A percentile compares a stretch with the other conserved stretches of the same genome.
phyloP scores from a whole-genome alignment of 2,888 invertebrate genomes.

The Pachydiplax longipennis region DNA sequence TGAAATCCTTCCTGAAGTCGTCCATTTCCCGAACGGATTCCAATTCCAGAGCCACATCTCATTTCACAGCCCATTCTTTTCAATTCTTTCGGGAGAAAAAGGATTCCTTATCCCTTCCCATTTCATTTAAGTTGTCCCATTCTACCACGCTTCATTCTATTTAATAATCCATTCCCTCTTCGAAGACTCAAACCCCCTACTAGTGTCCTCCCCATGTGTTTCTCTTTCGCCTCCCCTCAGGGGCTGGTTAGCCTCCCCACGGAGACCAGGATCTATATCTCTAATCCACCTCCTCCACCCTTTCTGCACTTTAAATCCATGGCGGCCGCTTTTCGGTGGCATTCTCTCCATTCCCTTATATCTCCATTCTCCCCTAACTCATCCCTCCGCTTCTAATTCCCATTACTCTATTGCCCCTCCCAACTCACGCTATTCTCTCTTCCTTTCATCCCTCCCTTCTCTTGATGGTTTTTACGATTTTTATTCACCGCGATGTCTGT shows the following conservation, averaged over 20 bases:
- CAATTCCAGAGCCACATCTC: slow-evolving; percentile 36
- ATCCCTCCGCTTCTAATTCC: not conserved
- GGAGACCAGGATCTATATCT: not conserved
- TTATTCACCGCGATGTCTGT: not conserved
- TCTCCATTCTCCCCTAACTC: not conserved
- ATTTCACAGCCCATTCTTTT: slow-evolving; percentile 41
- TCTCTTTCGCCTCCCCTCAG: not conserved
- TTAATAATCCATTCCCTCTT: not conserved
- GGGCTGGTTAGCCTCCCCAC: not conserved
- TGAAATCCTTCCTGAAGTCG: slow-evolving; percentile 36
- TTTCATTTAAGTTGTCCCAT: slow-evolving; percentile 1
- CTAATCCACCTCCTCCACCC: not conserved
- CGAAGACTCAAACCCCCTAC: not conserved
- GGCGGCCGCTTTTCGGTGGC: not conserved
- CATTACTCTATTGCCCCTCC: not conserved
- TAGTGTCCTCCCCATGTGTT: too few relatives aligned
- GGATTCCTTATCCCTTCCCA: not conserved
- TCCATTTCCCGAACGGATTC: slow-evolving; percentile 37
- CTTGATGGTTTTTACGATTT: not conserved
- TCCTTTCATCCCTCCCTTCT: not conserved
- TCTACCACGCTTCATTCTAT: not conserved
- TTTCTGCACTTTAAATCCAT: not conserved
- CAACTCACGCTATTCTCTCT: too few relatives aligned
- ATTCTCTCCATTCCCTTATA: not conserved
- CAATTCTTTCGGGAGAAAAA: slow-evolving; percentile 22